These are phyloP conservation scores for Rattus rattus DNA, from an alignment of 2,113 vertebrate species.

Conservation along the genomic window DNA sequence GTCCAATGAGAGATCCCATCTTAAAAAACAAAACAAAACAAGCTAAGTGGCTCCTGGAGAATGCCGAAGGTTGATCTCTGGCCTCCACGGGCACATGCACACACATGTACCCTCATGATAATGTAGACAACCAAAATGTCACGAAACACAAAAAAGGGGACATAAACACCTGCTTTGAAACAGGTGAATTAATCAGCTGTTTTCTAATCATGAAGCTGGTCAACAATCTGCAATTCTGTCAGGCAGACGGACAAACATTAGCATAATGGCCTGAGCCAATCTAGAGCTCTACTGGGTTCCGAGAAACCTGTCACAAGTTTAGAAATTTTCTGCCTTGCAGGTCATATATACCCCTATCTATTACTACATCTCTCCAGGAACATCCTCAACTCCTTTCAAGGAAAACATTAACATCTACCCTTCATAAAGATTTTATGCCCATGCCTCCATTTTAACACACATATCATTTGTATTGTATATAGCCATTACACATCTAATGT, in stretches of 20 bases:
- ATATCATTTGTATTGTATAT: neutral
- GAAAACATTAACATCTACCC: slow-evolving; percentile 26
- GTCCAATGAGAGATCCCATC: neutral
- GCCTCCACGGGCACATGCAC: neutral
- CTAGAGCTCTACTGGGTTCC: neutral
- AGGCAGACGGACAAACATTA: neutral
- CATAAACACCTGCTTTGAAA: slow-evolving; percentile 40
- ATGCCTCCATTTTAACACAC: neutral
- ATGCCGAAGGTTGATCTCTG: neutral
- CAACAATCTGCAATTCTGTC: neutral
- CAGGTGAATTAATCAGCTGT: neutral
- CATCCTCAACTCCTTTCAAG: neutral
- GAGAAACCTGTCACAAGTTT: neutral
- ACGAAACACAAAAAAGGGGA: neutral
- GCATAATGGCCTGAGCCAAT: neutral
- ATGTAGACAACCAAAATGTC: neutral
- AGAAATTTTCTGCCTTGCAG: neutral
- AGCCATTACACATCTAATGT: neutral
- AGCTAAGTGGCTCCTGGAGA: neutral
- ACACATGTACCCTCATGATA: neutral
- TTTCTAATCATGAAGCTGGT: neutral
- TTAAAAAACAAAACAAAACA: neutral
- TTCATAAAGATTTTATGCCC: slow-evolving; percentile 11
- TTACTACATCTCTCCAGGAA: neutral
- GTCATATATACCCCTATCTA: neutral